phyloP scores from a whole-genome alignment of 2,888 invertebrate genomes.

The Nomada flava region DNA sequence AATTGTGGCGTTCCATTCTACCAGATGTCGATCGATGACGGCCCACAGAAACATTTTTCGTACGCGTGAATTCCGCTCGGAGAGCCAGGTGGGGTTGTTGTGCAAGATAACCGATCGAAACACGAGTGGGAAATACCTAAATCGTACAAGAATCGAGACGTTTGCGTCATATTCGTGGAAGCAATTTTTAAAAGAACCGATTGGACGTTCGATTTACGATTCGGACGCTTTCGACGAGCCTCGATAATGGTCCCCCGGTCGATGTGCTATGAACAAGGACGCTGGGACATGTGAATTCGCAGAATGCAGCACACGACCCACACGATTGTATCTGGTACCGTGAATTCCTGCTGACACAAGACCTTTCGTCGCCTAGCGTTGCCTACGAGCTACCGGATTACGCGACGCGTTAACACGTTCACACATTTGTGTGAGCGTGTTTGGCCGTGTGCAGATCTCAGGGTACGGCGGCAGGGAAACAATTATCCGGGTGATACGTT shows the following conservation, averaged over 20 bases:
- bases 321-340: constrained; percentile 48
- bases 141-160: background rate
- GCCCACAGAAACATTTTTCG: constrained; percentile 26
- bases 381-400: constrained; percentile 32
- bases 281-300: constrained; percentile 46
- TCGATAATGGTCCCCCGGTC: constrained; percentile 3
- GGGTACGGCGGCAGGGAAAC: background rate
- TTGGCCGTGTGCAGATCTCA: constrained; percentile 33
- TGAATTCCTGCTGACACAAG: constrained; percentile 59
- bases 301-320: constrained; percentile 66
- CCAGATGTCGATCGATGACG: constrained; percentile 63
- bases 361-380: constrained; percentile 45
- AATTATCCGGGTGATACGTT: constrained; percentile 1
- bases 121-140: constrained; percentile 14
- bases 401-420: constrained; percentile 53
- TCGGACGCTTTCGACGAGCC: background rate
- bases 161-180: constrained; percentile 14
- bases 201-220: background rate
- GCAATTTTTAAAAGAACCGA: background rate
- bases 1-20: constrained; percentile 62
- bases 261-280: constrained; percentile 55
- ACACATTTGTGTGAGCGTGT: constrained; percentile 20
- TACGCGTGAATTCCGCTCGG: background rate
- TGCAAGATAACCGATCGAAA: background rate
- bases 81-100: background rate